phyloP scores from a whole-genome alignment of 2,888 invertebrate species.

The Cataglyphis altisquamis region DNA sequence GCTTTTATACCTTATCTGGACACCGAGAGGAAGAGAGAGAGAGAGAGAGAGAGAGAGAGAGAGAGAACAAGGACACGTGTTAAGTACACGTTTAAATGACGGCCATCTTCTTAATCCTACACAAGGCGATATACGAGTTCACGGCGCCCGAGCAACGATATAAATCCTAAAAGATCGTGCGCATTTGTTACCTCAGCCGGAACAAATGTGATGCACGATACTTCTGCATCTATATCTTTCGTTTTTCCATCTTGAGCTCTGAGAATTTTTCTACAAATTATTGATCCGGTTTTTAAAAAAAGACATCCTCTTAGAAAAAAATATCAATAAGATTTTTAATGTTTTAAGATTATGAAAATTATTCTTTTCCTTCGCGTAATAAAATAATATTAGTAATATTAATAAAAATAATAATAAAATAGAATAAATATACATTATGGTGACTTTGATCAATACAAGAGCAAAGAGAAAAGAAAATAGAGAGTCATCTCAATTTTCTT shows the following conservation, averaged over 20 bases:
- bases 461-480: not conserved
- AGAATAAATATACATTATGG: not conserved
- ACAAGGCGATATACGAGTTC: slow-evolving; percentile 17
- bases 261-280: not conserved
- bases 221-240: slow-evolving; percentile 9
- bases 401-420: not conserved
- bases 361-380: not conserved
- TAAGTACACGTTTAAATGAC: slow-evolving; percentile 40
- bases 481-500: not conserved
- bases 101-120: not conserved
- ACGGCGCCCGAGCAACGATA: slow-evolving; percentile 26
- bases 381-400: not conserved
- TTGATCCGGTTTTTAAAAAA: not conserved
- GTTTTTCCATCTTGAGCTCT: not conserved
- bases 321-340: not conserved
- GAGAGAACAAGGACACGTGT: slow-evolving; percentile 38
- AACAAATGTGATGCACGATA: slow-evolving; percentile 23
- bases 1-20: slow-evolving; percentile 50
- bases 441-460: not conserved
- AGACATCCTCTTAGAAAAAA: not conserved
- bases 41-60: not conserved
- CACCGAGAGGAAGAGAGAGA: not conserved
- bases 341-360: not conserved
- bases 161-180: slow-evolving; percentile 42
- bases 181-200: slow-evolving; percentile 35